Evolutionary conservation across 1,140 invertebrate genomes (phyloP).

Genomic region (Drosophila arizonae): DNA sequence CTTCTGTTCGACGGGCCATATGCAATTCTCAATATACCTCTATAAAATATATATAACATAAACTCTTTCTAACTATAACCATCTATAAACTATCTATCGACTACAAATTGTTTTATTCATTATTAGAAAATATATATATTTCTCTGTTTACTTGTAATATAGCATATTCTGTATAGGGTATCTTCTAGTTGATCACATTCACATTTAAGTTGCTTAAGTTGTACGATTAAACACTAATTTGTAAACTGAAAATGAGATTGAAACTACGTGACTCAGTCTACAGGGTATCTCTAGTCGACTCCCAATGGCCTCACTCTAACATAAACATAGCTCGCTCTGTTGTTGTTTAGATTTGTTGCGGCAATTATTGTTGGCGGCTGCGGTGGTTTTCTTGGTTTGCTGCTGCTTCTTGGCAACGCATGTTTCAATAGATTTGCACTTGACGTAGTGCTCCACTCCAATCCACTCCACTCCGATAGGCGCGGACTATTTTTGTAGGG

Average conservation of each 20-base stretch:
- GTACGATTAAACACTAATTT: too few relatives aligned
- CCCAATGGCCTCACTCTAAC: not conserved
- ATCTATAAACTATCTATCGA: too few relatives aligned
- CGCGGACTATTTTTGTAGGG: not conserved
- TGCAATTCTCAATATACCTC: too few relatives aligned
- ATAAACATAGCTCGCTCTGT: conserved; percentile 26
- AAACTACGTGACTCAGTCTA: not conserved
- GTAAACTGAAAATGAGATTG: too few relatives aligned
- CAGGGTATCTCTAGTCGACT: conserved; percentile 1
- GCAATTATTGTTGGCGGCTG: conserved; percentile 35
- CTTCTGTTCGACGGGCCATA: too few relatives aligned
- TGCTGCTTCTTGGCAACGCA: conserved; percentile 40
- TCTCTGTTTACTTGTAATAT: not conserved
- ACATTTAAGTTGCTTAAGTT: too few relatives aligned
- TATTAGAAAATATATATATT: too few relatives aligned
- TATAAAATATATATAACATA: too few relatives aligned
- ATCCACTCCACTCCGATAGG: not conserved
- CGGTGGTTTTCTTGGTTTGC: conserved; percentile 34
- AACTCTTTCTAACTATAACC: too few relatives aligned
- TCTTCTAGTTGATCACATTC: not conserved
- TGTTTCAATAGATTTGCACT: conserved; percentile 64
- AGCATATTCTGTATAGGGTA: not conserved
- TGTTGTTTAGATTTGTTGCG: conserved; percentile 33
- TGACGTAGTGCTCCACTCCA: conserved; percentile 46
- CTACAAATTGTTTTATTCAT: too few relatives aligned